A percentile compares a stretch with the other conserved stretches of the same genome.
These are phyloP conservation scores for Wasmannia auropunctata DNA, from an alignment of 1,140 invertebrate genomes.

Conservation along the genomic window DNA sequence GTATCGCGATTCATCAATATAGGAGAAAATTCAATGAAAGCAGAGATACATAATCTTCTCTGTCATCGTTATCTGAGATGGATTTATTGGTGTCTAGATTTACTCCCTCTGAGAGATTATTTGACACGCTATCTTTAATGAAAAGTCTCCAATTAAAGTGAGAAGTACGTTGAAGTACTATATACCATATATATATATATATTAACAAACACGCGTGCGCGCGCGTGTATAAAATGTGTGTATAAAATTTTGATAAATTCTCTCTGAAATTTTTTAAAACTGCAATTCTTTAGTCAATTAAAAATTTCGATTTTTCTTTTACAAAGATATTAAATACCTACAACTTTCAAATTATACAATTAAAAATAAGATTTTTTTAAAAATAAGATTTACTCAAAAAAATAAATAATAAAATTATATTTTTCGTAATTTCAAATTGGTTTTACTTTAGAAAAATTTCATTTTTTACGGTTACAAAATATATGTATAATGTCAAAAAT, in stretches of 20 bases:
- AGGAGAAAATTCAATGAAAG: conserved; percentile 25
- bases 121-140: not conserved
- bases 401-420: not conserved
- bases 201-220: not conserved
- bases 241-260: too few relatives aligned
- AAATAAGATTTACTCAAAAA: not conserved
- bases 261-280: not conserved
- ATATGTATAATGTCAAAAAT: not conserved
- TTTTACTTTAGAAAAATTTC: not conserved
- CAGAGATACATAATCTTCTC: conserved; percentile 1
- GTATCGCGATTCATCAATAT: conserved; percentile 30
- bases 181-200: not conserved
- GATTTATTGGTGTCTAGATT: conserved; percentile 30
- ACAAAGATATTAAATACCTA: not conserved
- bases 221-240: not conserved
- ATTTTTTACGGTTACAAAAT: not conserved
- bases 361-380: not conserved
- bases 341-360: not conserved
- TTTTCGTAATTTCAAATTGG: not conserved
- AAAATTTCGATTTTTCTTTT: not conserved
- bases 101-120: not conserved
- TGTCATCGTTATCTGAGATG: conserved; percentile 12
- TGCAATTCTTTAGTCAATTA: not conserved
- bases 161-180: not conserved
- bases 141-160: not conserved